phyloP scores from a whole-genome alignment of 2,797 vertebrate species.

The Danio jaintianensis region DNA sequence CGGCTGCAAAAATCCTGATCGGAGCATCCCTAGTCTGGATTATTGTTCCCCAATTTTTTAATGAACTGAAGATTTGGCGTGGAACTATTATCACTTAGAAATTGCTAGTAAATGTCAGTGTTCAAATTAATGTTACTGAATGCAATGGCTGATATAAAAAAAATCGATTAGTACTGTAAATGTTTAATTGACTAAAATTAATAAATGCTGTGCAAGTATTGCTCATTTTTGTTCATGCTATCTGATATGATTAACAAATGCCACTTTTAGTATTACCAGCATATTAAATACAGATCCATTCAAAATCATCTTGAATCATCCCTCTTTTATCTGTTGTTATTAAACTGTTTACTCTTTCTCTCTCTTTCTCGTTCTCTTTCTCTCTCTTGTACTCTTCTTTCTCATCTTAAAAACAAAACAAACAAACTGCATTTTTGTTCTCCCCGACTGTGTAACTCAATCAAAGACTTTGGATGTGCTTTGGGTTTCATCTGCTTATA shows the following conservation, averaged over 20 bases:
- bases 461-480: slow-evolving; percentile 1
- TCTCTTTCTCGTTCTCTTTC: not conserved
- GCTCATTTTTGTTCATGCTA: not conserved
- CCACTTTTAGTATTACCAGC: not conserved
- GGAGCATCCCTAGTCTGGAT: no score
- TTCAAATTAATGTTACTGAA: not conserved
- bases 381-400: not conserved
- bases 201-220: not conserved
- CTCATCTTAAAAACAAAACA: not conserved
- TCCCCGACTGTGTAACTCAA: not conserved
- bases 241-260: not conserved
- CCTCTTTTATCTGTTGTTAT: not conserved
- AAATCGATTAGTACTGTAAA: not conserved
- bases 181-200: not conserved
- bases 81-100: no score
- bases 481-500: slow-evolving; percentile 2
- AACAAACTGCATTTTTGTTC: not conserved
- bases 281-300: not conserved
- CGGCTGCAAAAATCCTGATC: no score
- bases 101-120: not conserved
- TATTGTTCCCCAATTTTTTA: no score
- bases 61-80: no score
- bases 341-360: not conserved
- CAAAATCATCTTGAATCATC: not conserved
- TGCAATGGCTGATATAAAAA: not conserved